These are phyloP conservation scores for Zosterops pallidus DNA, from an alignment of 2,113 vertebrate species.

Conservation along the genomic window DNA sequence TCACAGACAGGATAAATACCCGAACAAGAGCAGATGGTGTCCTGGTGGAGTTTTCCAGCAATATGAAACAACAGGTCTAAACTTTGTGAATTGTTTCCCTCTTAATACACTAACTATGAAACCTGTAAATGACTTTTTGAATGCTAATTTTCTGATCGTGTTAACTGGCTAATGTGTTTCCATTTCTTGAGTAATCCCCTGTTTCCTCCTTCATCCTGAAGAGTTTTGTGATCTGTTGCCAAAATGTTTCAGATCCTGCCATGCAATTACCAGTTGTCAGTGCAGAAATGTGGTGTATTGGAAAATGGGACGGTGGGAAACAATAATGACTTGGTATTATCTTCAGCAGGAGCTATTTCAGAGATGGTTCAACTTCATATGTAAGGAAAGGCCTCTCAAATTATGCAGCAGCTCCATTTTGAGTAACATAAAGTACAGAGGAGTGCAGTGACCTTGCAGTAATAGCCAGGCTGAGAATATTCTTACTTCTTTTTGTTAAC, in stretches of 20 bases:
- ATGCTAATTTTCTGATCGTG: constrained; percentile 7
- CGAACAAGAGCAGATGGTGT: accelerated
- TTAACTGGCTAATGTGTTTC: constrained; percentile 27
- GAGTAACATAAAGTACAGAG: background rate
- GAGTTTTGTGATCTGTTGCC: constrained; percentile 46
- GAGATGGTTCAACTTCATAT: background rate
- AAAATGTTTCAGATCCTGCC: background rate
- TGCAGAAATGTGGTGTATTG: background rate
- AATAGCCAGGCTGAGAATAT: background rate
- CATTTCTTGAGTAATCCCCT: constrained; percentile 23
- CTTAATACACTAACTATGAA: background rate
- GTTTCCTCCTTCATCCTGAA: constrained; percentile 24
- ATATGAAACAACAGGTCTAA: background rate
- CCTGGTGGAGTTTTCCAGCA: background rate
- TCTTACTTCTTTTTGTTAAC: background rate
- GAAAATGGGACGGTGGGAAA: constrained; percentile 25
- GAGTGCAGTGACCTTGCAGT: background rate
- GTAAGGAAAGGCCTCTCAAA: background rate
- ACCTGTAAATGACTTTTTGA: constrained; percentile 1
- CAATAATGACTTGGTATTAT: background rate
- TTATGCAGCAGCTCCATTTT: background rate
- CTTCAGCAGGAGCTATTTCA: background rate
- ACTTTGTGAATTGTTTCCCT: background rate
- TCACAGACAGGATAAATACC: background rate
- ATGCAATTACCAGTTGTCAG: constrained; percentile 33